Evolutionary conservation across 2,797 vertebrate species (phyloP), one percentile per base, ranked within the genome.

Genomic region (Sus cebifrons): DNA sequence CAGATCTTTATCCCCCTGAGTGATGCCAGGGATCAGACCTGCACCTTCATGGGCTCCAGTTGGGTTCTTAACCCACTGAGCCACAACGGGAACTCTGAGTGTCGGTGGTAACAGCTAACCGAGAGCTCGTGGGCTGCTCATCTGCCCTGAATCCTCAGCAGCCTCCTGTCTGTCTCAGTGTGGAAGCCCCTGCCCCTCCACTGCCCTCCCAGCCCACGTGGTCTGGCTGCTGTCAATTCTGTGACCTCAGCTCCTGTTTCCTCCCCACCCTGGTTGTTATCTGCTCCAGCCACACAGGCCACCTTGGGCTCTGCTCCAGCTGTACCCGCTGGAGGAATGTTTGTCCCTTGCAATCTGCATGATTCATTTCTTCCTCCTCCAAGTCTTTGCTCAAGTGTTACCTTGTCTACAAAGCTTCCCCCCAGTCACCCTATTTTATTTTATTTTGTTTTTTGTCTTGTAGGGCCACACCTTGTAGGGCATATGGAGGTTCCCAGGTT

Each of bases 341-440:
- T 21, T 4, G 10, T 36, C 32, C 68, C 56, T 67, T 7, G 23
- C 68, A 62, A 32, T 60, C 81, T 25, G 25, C 6, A 1, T 1
- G 58, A 40, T 21, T 52, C 29, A 1, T 18, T 58, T 25, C 67
- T 60, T 89, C 65, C 56, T 83, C 56, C 79, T 83, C 2, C 27
- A 15, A 17, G n/a, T 32, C 68, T 82, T 49, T 78, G 73, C 32
- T 74, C 49, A 56, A 23, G 17, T 62, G 75, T 74, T 32, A 74
- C n/a, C 58, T 56, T 58, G 40, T 40, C 81, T 5, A 1, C 32
- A 83, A 32, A 70, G 54, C 32, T 56, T 32, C 73, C 14, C 21
- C 44, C n/a, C 40, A 0, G 5, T 82, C 0, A 0, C 32, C 18
- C 1, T 20, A 0, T 64, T 65, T 68, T 68, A 36, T 49, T 49